These are phyloP conservation scores for Magallana angulata DNA, from an alignment of 1,140 invertebrate genomes.

Conservation along the genomic window DNA sequence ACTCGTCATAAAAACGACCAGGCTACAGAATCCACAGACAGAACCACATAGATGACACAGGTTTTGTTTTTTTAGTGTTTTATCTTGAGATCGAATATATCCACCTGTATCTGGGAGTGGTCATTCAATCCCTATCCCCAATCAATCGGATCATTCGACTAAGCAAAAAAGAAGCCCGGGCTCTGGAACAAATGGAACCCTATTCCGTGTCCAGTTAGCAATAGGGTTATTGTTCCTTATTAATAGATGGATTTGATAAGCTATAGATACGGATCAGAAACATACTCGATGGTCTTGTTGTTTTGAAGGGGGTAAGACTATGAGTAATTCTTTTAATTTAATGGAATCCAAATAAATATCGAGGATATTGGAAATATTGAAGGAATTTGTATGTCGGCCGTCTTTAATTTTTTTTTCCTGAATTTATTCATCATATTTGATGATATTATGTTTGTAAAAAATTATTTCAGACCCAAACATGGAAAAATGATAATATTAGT, in stretches of 20 bases:
- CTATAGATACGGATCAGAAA: background rate
- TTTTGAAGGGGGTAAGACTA: background rate
- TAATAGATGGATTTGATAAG: conserved; percentile 22
- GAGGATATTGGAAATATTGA: too few species aligned
- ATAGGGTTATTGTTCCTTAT: conserved; percentile 28
- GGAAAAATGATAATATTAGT: too few species aligned
- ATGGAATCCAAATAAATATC: background rate
- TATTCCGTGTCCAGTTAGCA: conserved; percentile 4
- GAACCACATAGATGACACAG: background rate
- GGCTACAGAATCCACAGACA: background rate
- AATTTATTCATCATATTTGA: too few species aligned
- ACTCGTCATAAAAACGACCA: conserved; percentile 37
- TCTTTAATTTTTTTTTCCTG: too few species aligned
- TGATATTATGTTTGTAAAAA: too few species aligned
- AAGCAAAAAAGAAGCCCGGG: conserved; percentile 27
- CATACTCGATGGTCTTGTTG: conserved; percentile 7
- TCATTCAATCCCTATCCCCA: conserved; percentile 26
- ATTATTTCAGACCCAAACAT: too few species aligned
- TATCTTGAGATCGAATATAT: conserved; percentile 36
- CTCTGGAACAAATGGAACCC: conserved; percentile 4
- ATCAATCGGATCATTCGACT: conserved; percentile 11
- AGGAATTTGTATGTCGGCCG: too few species aligned
- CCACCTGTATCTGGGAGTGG: background rate
- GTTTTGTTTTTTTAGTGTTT: background rate
- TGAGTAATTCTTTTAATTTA: conserved; percentile 9